These are phyloP conservation scores for Eristalis pertinax DNA, from an alignment of 2,888 invertebrate species.

Conservation along the genomic window DNA sequence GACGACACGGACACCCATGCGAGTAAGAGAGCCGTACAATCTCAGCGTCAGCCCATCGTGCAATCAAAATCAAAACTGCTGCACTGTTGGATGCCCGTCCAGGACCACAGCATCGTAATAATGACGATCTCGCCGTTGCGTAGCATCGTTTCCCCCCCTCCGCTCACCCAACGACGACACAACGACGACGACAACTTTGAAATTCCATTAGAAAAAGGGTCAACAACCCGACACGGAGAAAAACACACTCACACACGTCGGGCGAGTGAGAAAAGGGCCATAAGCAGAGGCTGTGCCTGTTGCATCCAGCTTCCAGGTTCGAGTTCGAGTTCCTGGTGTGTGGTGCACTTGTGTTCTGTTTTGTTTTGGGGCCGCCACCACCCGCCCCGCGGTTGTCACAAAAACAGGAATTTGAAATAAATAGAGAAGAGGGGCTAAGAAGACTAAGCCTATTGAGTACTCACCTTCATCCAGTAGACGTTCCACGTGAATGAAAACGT, in stretches of 20 bases:
- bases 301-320: constrained; percentile 6
- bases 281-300: not conserved
- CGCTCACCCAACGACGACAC: not conserved
- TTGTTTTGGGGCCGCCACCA: not conserved
- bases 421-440: constrained; percentile 2
- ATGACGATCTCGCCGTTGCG: constrained; percentile 11
- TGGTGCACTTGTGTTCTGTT: constrained; percentile 40
- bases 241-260: not conserved
- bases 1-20: constrained; percentile 58
- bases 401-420: constrained; percentile 64
- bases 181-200: not conserved
- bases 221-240: constrained; percentile 51
- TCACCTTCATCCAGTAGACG: constrained; percentile 99
- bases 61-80: constrained; percentile 33
- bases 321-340: constrained; percentile 13
- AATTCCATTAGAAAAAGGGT: constrained; percentile 68
- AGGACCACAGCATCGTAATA: constrained; percentile 14
- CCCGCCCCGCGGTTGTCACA: not conserved
- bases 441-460: constrained; percentile 38
- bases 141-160: not conserved
- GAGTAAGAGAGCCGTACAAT: constrained; percentile 20
- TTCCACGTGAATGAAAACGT: constrained; percentile 99
- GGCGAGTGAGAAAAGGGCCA: constrained; percentile 26
- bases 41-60: not conserved
- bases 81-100: not conserved